Percentiles rank a stretch among this genome's conserved stretches.
These are phyloP conservation scores for Adelognathus sp. DNA, from an alignment of 2,888 invertebrate species.

Conservation along the genomic window DNA sequence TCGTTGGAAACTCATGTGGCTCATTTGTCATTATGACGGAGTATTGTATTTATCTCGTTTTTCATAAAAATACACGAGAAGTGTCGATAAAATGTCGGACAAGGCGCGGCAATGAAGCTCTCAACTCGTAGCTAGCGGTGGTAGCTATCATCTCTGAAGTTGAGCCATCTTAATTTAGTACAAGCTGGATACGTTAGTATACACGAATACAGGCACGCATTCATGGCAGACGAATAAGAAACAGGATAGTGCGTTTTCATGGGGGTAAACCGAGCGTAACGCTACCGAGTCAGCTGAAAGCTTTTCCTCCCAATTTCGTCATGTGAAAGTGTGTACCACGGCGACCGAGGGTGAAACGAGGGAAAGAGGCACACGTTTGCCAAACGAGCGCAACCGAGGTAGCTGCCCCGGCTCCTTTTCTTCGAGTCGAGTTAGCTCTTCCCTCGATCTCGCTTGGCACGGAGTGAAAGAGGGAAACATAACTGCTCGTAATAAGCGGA, in stretches of 20 bases:
- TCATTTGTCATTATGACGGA: background rate
- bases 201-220: background rate
- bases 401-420: constrained; percentile 2
- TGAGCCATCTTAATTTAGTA: constrained; percentile 48
- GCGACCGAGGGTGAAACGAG: background rate
- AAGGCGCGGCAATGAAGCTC: constrained; percentile 3
- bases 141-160: constrained; percentile 24
- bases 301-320: constrained; percentile 39
- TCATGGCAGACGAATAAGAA: background rate
- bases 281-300: constrained; percentile 43
- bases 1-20: background rate
- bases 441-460: constrained; percentile 9
- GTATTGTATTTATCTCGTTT: background rate
- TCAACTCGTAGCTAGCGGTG: background rate
- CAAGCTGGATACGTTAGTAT: background rate
- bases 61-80: constrained; percentile 6
- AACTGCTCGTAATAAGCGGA: constrained; percentile 65
- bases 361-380: constrained; percentile 28
- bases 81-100: constrained; percentile 34
- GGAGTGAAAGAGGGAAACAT: constrained; percentile 49
- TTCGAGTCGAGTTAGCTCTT: constrained; percentile 21
- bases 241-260: background rate
- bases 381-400: constrained; percentile 55
- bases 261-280: constrained; percentile 48
- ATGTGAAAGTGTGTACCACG: background rate